These are phyloP conservation scores for Plemyria rubiginata DNA, from an alignment of 2,888 invertebrate genomes.

Conservation along the genomic window DNA sequence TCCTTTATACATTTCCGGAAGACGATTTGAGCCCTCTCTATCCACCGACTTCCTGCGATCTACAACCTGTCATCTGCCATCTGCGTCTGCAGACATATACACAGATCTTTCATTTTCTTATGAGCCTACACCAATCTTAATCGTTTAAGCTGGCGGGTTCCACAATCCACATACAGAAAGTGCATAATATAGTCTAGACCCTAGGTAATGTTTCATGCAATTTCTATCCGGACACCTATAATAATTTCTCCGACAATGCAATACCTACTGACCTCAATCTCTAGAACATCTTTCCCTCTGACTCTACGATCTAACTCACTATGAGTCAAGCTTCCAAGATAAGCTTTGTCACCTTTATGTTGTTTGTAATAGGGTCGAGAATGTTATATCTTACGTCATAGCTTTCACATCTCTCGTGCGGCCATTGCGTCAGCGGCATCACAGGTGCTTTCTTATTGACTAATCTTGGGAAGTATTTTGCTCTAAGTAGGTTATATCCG, in stretches of 20 bases:
- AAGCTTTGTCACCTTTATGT: conserved; percentile 27
- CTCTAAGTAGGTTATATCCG: conserved; percentile 1
- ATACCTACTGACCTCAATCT: conserved; percentile 24
- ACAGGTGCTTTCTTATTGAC: conserved; percentile 33
- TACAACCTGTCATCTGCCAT: no score
- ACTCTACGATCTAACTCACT: conserved; percentile 15
- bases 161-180: not conserved
- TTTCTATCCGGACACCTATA: not conserved
- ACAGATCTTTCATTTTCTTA: no score
- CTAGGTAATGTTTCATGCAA: not conserved
- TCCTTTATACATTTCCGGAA: no score
- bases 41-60: no score
- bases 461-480: conserved; percentile 19
- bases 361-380: conserved; percentile 29
- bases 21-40: no score
- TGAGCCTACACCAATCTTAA: no score
- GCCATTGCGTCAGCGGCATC: conserved; percentile 38
- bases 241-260: conserved; percentile 4
- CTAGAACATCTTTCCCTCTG: conserved; percentile 18
- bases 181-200: not conserved
- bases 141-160: no score
- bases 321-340: conserved; percentile 27
- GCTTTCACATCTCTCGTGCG: conserved; percentile 41
- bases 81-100: no score
- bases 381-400: conserved; percentile 33